Conservation (phyloP, 2,888 invertebrate genomes). For the Eristalis arbustorum region DNA sequence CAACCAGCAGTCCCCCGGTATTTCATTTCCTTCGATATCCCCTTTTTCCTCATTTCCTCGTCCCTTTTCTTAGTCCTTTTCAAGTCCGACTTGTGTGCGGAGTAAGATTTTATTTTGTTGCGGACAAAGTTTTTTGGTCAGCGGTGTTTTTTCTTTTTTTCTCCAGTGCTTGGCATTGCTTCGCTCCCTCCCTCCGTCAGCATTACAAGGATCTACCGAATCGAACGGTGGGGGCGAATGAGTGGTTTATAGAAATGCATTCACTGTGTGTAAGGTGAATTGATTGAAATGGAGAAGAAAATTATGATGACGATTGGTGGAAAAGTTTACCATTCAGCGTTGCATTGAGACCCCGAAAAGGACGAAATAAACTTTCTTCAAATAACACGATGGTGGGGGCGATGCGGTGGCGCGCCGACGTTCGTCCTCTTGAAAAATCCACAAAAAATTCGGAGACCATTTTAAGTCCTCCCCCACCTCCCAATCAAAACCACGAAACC, state of each 20-base stretch:
- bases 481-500: not conserved
- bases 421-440: not conserved
- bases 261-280: conserved; percentile 44
- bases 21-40: not conserved
- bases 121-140: conserved; percentile 54
- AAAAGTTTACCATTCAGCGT: conserved; percentile 58
- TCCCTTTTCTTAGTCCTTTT: conserved; percentile 6
- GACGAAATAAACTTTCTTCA: conserved; percentile 9
- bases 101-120: conserved; percentile 35
- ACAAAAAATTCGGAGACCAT: no score
- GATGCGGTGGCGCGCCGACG: not conserved
- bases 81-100: not conserved
- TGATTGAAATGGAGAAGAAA: conserved; percentile 70
- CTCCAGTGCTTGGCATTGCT: not conserved
- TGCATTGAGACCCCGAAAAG: conserved; percentile 16
- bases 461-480: no score
- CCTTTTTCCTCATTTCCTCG: not conserved
- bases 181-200: not conserved
- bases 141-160: conserved; percentile 1
- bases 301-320: conserved; percentile 65
- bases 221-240: conserved; percentile 1
- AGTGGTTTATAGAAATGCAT: not conserved
- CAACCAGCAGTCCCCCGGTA: not conserved
- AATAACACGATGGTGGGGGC: not conserved
- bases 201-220: conserved; percentile 23